phyloP scores from a whole-genome alignment of 2,113 vertebrate genomes.

The Eolophus roseicapilla region DNA sequence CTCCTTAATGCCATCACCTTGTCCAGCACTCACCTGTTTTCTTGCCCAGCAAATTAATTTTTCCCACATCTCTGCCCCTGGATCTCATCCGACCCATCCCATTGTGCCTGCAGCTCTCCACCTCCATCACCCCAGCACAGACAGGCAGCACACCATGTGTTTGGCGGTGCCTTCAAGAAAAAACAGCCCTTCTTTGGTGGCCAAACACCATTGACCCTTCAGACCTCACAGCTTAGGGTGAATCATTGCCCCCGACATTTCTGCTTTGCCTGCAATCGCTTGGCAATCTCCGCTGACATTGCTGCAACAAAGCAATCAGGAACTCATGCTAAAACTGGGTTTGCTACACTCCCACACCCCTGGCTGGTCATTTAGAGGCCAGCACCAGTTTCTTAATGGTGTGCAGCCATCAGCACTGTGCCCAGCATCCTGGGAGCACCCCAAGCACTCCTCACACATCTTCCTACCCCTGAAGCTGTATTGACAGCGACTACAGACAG shows the following conservation, averaged over 20 bases:
- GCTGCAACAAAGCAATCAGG: not conserved
- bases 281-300: not conserved
- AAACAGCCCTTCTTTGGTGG: not conserved
- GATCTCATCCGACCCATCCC: not conserved
- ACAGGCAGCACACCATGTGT: rapidly evolving
- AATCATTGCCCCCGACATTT: not conserved
- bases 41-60: not conserved
- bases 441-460: rapidly evolving
- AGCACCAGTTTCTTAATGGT: not conserved
- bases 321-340: not conserved
- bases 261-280: not conserved
- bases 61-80: not conserved
- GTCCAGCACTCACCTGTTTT: not conserved
- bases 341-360: not conserved
- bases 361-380: not conserved
- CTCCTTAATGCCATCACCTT: not conserved
- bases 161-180: not conserved
- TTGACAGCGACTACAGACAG: not conserved
- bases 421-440: not conserved
- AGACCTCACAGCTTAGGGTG: not conserved
- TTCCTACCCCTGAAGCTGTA: not conserved
- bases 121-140: not conserved
- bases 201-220: too few relatives aligned
- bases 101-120: not conserved
- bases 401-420: not conserved